Conservation (phyloP, 2,113 vertebrate species). For the Ammodytes marinus region DNA sequence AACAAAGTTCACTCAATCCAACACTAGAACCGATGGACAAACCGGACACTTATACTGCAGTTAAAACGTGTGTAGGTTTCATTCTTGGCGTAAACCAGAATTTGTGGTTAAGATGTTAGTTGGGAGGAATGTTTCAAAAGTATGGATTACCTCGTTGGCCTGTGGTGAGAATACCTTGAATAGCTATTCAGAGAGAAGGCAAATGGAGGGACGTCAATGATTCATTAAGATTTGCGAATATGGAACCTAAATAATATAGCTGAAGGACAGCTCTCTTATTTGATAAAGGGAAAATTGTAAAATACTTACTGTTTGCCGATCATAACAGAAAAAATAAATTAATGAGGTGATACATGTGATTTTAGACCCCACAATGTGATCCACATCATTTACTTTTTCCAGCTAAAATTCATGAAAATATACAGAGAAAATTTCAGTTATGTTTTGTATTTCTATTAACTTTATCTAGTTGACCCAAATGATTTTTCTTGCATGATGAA, state of each 20-base stretch:
- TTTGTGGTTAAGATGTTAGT: constrained; percentile 82
- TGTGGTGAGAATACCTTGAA: constrained; percentile 93
- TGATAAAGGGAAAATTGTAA: not conserved
- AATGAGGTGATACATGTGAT: not conserved
- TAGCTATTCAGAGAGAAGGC: constrained; percentile 94
- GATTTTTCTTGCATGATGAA: constrained; percentile 4
- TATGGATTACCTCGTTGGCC: constrained; percentile 92
- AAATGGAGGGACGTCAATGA: constrained; percentile 86
- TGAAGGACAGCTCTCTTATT: constrained; percentile 40
- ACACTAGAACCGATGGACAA: constrained; percentile 49
- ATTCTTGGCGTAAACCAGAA: constrained; percentile 60
- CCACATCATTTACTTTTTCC: not conserved
- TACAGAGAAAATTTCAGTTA: not conserved
- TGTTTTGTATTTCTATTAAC: not conserved
- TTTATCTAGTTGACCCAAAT: constrained; percentile 4
- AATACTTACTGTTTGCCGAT: constrained; percentile 1
- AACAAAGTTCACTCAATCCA: constrained; percentile 60
- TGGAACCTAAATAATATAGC: constrained; percentile 20
- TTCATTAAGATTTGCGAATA: constrained; percentile 32
- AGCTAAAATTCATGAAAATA: not conserved
- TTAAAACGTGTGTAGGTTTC: constrained; percentile 62
- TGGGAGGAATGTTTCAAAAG: constrained; percentile 76
- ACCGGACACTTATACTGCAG: constrained; percentile 61
- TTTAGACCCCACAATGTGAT: constrained; percentile 10
- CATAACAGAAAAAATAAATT: not conserved